Base-by-base conservation (phyloP, 2,113 vertebrate species). In the Saguinus imperator region DNA sequence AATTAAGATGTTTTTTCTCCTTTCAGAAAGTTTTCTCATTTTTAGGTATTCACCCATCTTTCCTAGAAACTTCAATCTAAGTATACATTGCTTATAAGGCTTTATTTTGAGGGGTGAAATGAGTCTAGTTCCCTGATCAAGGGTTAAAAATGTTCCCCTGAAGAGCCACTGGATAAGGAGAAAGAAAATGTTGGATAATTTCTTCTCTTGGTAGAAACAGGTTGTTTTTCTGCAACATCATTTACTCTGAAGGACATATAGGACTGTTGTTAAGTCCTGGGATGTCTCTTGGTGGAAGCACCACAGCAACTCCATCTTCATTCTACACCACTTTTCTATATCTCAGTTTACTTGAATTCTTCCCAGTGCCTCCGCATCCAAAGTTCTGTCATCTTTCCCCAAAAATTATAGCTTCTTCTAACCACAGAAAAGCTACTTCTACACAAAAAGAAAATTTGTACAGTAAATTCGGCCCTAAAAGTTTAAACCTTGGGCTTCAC, bases 11-110 rank as follows among this genome's bases (percentile, higher is more conserved):
- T 70, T 87, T 85, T 79, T 93, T 91, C 32, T 52, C 64, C 48
- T 73, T 89, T 73, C 23, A 93, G 45, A 97, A 85, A 87, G 16
- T 87, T 91, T 52, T 27, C 81, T 92, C 35, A 8, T 50, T 92
- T 86, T 95, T 92, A 89, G 27, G 32, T 94, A 89, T 95, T 95
- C 14, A 58, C 18, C 48, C 45, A 37, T 92, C 85, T 79, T 57
- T 94, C 72, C 97, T 75, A 95, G 40, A 92, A 91, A 84, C 40
- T 95, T 95, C 70, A 57, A 66, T 77, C 37, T 77, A 68, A 85
- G 6, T 76, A 95, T 25, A 50, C 84, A 76, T 48, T 89, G 11
- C 10, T 80, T 57, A 73, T 29, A 75, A 84, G 18, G 25, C 37
- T 92, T 91, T 85, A 55, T 94, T 82, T 91, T 84, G 35, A 87